Evolutionary conservation across 2,888 invertebrate species (phyloP).

Genomic region (Zaprionus obscuricornis): DNA sequence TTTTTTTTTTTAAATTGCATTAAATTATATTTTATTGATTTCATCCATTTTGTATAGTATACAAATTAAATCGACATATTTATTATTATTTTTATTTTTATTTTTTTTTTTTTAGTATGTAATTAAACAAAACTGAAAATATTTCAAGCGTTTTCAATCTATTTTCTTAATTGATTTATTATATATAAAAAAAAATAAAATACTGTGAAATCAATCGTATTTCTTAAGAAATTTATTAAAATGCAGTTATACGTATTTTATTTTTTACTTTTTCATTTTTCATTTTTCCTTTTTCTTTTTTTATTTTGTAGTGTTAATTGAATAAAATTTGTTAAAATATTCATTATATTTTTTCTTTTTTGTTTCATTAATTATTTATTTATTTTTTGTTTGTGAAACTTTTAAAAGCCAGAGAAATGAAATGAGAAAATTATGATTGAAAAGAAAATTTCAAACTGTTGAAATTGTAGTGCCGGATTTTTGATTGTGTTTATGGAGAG

Average conservation of each 20-base stretch:
- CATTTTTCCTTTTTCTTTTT: too few relatives aligned
- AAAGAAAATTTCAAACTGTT: background rate
- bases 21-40: slow-evolving; percentile 74
- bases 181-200: slow-evolving; percentile 1
- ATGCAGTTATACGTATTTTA: slow-evolving; percentile 44
- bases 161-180: slow-evolving; percentile 20
- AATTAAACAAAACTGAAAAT: slow-evolving; percentile 25
- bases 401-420: too few relatives aligned
- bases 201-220: slow-evolving; percentile 21
- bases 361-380: too few relatives aligned
- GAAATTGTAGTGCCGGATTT: slow-evolving; percentile 27
- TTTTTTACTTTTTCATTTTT: too few relatives aligned
- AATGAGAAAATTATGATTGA: background rate
- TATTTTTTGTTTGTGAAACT: background rate
- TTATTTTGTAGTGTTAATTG: too few relatives aligned
- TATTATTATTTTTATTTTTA: slow-evolving; percentile 15
- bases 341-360: too few relatives aligned
- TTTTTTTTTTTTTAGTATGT: slow-evolving; percentile 6
- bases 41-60: slow-evolving; percentile 53
- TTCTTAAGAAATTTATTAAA: slow-evolving; percentile 39
- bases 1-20: slow-evolving; percentile 63
- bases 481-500: slow-evolving; percentile 5
- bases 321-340: slow-evolving; percentile 13
- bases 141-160: slow-evolving; percentile 26
- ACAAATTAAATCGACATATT: slow-evolving; percentile 51